These are phyloP conservation scores for Lepidostoma basale DNA, from an alignment of 1,140 invertebrate genomes.

Conservation along the genomic window DNA sequence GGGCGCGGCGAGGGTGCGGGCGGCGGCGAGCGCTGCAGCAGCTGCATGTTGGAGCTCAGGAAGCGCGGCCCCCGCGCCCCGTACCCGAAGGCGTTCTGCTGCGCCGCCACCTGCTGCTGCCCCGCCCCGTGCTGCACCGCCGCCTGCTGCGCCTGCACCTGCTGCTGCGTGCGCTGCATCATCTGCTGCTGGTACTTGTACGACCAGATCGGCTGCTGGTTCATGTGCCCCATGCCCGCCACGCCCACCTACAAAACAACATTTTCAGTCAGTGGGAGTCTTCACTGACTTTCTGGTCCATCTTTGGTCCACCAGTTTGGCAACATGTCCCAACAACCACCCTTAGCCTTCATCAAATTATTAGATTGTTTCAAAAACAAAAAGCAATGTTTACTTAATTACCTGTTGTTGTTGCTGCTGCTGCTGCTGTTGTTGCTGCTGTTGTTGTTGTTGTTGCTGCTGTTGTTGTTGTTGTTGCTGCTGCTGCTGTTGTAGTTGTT, in stretches of 20 bases:
- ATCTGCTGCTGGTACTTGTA: conserved; percentile 61
- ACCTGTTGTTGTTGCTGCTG: conserved; percentile 61
- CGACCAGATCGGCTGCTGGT: conserved; percentile 57
- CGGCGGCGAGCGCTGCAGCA: conserved; percentile 77
- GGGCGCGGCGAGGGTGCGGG: conserved; percentile 64
- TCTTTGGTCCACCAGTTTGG: too few species aligned
- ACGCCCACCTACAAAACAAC: conserved; percentile 49
- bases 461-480: conserved; percentile 52
- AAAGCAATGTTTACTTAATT: background rate
- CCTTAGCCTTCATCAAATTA: too few species aligned
- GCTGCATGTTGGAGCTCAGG: conserved; percentile 57
- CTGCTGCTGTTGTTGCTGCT: conserved; percentile 40
- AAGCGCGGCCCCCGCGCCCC: conserved; percentile 41
- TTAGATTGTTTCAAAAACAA: background rate
- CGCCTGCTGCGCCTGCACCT: conserved; percentile 53
- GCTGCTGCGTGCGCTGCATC: conserved; percentile 49
- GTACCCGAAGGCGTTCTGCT: conserved; percentile 52
- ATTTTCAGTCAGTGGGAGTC: too few species aligned
- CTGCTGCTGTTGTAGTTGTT: conserved; percentile 61
- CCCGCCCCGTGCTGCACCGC: conserved; percentile 50
- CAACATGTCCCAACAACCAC: too few species aligned
- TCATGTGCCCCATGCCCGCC: conserved; percentile 52
- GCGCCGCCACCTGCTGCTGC: conserved; percentile 50
- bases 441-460: conserved; percentile 60
- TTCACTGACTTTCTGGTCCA: too few species aligned